phyloP scores from a whole-genome alignment of 2,113 vertebrate genomes.

The Ellobius talpinus region DNA sequence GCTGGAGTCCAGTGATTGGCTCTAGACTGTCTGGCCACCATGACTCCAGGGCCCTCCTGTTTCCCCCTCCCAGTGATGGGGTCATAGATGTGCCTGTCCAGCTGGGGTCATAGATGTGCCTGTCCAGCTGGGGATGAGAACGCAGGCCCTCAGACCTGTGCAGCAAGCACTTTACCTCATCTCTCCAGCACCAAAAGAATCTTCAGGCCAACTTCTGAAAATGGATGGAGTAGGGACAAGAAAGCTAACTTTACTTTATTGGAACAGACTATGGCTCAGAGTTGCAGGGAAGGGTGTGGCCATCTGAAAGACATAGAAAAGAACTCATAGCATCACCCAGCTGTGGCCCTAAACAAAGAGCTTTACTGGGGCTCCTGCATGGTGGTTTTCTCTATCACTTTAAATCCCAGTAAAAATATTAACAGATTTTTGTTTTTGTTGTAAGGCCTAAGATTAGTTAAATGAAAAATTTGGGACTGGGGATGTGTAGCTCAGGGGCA shows the following conservation, averaged over 20 bases:
- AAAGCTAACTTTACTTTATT: not conserved
- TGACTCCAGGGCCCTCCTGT: not conserved
- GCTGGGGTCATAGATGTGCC: no score
- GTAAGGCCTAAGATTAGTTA: not conserved
- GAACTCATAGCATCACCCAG: not conserved
- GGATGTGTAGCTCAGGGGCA: no score
- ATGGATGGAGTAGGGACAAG: not conserved
- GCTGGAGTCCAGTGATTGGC: not conserved
- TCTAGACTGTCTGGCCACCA: not conserved
- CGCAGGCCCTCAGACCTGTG: not conserved
- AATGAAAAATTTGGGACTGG: not conserved
- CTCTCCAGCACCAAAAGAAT: not conserved
- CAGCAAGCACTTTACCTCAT: no score
- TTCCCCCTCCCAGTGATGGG: not conserved
- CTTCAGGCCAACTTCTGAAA: not conserved
- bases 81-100: not conserved
- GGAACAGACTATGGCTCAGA: not conserved
- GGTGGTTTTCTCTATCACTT: not conserved
- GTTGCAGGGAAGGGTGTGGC: not conserved
- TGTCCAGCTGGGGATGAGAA: no score
- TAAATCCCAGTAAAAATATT: slow-evolving; percentile 20
- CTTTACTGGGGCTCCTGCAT: not conserved
- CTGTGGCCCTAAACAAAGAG: not conserved
- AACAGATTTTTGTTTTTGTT: not conserved
- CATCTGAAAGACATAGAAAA: not conserved